phyloP scores from a whole-genome alignment of 1,140 invertebrate species.

The Pantala flavescens region DNA sequence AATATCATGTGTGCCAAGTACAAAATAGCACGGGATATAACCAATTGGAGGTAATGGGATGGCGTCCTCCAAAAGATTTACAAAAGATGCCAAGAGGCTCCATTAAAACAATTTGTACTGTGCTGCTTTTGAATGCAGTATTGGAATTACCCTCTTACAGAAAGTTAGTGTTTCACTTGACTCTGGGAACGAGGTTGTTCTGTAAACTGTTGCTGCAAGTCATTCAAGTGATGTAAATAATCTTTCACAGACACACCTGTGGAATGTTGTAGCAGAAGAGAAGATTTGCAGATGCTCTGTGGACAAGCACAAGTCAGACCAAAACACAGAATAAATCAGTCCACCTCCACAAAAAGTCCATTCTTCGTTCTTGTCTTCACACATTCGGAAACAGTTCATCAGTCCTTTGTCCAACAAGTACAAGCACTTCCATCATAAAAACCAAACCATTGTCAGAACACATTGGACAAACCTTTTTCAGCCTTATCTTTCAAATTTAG shows the following conservation, averaged over 20 bases:
- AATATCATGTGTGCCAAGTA: constrained; percentile 6
- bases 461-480: background rate
- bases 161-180: constrained; percentile 7
- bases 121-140: background rate
- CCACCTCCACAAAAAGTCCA: background rate
- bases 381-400: background rate
- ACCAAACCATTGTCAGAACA: background rate
- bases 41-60: constrained; percentile 1
- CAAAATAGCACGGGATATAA: background rate
- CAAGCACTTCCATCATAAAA: background rate
- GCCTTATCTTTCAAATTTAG: background rate
- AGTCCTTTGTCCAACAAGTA: constrained; percentile 1
- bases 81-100: background rate
- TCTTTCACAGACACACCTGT: background rate
- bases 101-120: constrained; percentile 10
- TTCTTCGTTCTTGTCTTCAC: background rate
- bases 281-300: constrained; percentile 5
- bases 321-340: background rate
- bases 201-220: background rate
- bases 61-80: constrained; percentile 2
- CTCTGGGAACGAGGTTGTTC: constrained; percentile 4
- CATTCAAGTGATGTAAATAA: background rate
- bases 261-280: constrained; percentile 8
- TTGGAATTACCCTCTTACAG: constrained; percentile 1
- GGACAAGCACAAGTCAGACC: background rate